These are phyloP conservation scores for Actinia equina DNA, from an alignment of 64 coral and sea anemone species.

Conservation along the genomic window DNA sequence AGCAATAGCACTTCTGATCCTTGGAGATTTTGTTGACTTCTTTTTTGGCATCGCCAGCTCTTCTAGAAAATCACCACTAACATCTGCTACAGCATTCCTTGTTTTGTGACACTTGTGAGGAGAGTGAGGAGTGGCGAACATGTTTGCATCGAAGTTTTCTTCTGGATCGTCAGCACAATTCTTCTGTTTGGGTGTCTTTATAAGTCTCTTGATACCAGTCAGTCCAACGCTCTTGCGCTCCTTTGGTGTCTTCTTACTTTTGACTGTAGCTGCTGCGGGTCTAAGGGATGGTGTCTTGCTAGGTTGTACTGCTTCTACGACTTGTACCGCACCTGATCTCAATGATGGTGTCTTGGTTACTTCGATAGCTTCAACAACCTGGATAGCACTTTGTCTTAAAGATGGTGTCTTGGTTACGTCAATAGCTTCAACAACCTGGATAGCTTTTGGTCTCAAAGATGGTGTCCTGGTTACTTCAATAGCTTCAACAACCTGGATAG, in stretches of 20 bases:
- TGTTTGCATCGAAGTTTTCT: slow-evolving; percentile 28
- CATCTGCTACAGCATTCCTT: slow-evolving; percentile 20
- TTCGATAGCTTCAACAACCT: slow-evolving; percentile 9
- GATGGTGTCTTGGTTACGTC: too few species aligned
- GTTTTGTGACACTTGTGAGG: slow-evolving; percentile 23
- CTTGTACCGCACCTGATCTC: neutral
- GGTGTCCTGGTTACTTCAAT: too few species aligned
- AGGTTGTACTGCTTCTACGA: neutral
- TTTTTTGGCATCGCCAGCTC: slow-evolving; percentile 10
- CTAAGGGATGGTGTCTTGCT: neutral
- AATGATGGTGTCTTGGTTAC: slow-evolving; percentile 30
- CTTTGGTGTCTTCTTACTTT: slow-evolving; percentile 31
- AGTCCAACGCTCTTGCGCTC: slow-evolving; percentile 16
- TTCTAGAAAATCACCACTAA: neutral
- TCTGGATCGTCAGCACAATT: slow-evolving; percentile 12
- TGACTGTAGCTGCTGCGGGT: neutral
- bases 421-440: too few species aligned
- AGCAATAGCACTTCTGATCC: slow-evolving; percentile 16
- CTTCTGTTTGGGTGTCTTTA: slow-evolving; percentile 35
- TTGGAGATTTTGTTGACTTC: slow-evolving; percentile 28
- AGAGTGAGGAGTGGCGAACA: slow-evolving; percentile 30
- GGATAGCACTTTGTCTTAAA: too few species aligned
- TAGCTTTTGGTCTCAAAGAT: too few species aligned
- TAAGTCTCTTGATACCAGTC: slow-evolving; percentile 9
- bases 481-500: too few species aligned